Conservation (phyloP, 2,888 invertebrate species). For the Morpho helenor region DNA sequence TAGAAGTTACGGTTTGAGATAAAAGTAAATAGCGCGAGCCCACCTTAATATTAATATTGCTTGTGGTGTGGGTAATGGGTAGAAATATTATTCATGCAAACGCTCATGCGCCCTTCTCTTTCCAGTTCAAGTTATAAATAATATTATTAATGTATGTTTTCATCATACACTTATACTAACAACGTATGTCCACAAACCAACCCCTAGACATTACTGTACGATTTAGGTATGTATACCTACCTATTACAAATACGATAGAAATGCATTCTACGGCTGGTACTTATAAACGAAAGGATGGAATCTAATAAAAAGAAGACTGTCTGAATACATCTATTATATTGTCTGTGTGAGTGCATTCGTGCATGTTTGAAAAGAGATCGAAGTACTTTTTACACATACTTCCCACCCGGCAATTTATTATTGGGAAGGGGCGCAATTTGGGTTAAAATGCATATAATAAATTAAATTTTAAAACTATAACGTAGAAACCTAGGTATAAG, state of each 20-base stretch:
- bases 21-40: constrained; percentile 28
- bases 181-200: constrained; percentile 24
- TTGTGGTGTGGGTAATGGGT: constrained; percentile 29
- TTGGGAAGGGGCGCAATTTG: constrained; percentile 47
- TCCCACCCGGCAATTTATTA: constrained; percentile 45
- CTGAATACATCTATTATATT: constrained; percentile 37
- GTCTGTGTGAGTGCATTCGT: constrained; percentile 42
- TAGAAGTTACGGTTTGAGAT: constrained; percentile 20
- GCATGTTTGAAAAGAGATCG: constrained; percentile 43
- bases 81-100: constrained; percentile 35
- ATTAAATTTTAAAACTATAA: no score
- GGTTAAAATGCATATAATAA: constrained; percentile 33
- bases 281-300: constrained; percentile 51
- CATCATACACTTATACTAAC: constrained; percentile 18
- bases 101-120: constrained; percentile 39
- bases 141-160: constrained; percentile 27
- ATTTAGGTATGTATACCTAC: constrained; percentile 17
- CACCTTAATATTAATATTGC: constrained; percentile 27
- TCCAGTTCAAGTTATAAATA: constrained; percentile 31
- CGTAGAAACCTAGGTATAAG: no score
- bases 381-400: constrained; percentile 42
- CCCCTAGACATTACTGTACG: constrained; percentile 19
- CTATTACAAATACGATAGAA: constrained; percentile 28
- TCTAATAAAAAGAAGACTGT: constrained; percentile 59
- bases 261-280: constrained; percentile 39